Evolutionary conservation across 2,888 invertebrate species (phyloP).

Genomic region (Eueremaeus valkanovi): DNA sequence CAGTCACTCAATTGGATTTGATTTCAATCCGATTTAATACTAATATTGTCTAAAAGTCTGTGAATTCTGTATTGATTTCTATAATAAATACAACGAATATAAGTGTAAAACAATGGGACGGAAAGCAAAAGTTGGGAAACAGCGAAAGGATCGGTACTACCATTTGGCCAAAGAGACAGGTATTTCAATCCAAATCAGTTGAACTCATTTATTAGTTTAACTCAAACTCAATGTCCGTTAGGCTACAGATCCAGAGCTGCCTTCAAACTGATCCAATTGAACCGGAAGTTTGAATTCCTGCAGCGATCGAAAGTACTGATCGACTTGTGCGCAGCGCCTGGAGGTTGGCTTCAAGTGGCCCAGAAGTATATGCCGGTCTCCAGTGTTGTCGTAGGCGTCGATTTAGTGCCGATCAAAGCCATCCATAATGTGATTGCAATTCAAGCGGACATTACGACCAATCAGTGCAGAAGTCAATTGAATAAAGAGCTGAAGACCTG

Average conservation of each 20-base stretch:
- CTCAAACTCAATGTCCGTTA: slow-evolving; percentile 52
- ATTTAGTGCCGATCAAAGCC: slow-evolving; percentile 87
- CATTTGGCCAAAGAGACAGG: slow-evolving; percentile 98
- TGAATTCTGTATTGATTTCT: too few relatives aligned
- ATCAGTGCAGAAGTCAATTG: slow-evolving; percentile 71
- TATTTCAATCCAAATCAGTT: slow-evolving; percentile 52
- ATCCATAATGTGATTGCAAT: slow-evolving; percentile 85
- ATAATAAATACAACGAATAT: too few relatives aligned
- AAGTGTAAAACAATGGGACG: slow-evolving; percentile 80
- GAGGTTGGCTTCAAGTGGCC: slow-evolving; percentile 98
- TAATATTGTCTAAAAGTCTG: too few relatives aligned
- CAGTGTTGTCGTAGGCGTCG: slow-evolving; percentile 81
- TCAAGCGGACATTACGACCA: slow-evolving; percentile 93
- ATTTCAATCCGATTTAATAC: too few relatives aligned
- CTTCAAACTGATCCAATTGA: slow-evolving; percentile 97
- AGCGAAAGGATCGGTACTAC: slow-evolving; percentile 96
- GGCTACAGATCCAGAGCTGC: slow-evolving; percentile 96
- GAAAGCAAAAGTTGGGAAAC: slow-evolving; percentile 94
- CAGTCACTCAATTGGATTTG: too few relatives aligned
- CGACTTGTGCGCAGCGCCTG: slow-evolving; percentile 98
- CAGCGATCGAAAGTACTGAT: slow-evolving; percentile 93
- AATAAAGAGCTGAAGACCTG: slow-evolving; percentile 83
- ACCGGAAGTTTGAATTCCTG: slow-evolving; percentile 93
- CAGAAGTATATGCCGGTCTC: slow-evolving; percentile 96
- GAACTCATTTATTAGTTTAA: slow-evolving; percentile 43